Evolutionary conservation across 2,113 vertebrate species (phyloP), one percentile per base, ranked within the genome.

Genomic region (Catharus bicknelli): DNA sequence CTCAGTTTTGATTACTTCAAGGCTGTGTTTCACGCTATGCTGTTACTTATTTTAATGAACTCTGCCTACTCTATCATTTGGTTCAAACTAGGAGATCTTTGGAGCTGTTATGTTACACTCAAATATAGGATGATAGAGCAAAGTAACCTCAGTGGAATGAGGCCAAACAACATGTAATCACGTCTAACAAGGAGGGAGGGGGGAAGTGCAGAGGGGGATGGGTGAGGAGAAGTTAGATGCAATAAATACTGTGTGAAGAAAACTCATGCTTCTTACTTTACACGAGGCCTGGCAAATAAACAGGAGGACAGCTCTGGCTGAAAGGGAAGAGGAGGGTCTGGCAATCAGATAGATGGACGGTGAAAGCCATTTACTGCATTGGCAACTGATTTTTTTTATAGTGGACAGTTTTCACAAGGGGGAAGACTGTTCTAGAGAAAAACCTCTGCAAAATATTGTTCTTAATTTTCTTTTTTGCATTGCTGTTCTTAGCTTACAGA

Each of bases 41-140:
- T 96, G 94, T 87, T 94, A 89, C 90, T 93, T 94, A 78, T 95
- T 94, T 94, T 88, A 95, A 94, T 93, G 93, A 96, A 95, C 88
- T 90, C 58, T 85, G 85, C 73, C 82, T 90, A 68, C 87, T 93
- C 88, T 77, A 13, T 95, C 80, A 88, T 93, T 93, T 84, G 34
- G 53, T 87, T 94, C 87, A 73, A 26, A 80, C 79, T 23, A 72
- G 50, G 61, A 89, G 84, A 86, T 86, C 83, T 93, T 59, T 59
- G 75, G 82, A 85, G 79, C 58, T 90, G 77, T 79, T 86, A 57
- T 12, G 42, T 66, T 76, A n/a, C n/a, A 11, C 67, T 50, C 40
- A 93, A 85, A 86, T 88, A 88, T 76, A 62, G 83, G 80, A 94
- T 81, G 91, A 91, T 88, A 91, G 62, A 80, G 84, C 82, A 86